phyloP scores from a whole-genome alignment of 2,113 vertebrate genomes.

The Triplophysa tibetana region DNA sequence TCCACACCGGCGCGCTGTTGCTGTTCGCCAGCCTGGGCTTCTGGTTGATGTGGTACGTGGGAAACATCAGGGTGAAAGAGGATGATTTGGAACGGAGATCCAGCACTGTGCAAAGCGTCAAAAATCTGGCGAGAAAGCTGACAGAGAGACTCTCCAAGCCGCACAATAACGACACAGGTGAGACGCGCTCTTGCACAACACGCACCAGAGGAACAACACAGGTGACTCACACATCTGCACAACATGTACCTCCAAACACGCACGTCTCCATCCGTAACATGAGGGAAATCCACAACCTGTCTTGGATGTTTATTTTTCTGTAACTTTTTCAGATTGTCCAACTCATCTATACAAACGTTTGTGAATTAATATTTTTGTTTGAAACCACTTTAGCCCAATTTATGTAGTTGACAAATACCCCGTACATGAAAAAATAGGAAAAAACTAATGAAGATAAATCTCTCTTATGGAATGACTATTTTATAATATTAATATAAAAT shows the following conservation, averaged over 20 bases:
- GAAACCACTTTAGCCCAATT: too few species aligned
- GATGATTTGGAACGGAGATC: neutral
- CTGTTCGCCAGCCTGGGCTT: conserved; percentile 67
- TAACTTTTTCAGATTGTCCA: too few species aligned
- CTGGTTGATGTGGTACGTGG: conserved; percentile 77
- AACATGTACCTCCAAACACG: neutral
- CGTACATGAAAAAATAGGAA: too few species aligned
- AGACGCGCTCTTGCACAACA: neutral
- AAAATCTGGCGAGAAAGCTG: conserved; percentile 61
- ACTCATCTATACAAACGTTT: too few species aligned
- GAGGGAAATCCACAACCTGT: too few species aligned
- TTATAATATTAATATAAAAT: too few species aligned
- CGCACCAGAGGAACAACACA: neutral
- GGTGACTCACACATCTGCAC: neutral
- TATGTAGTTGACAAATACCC: too few species aligned
- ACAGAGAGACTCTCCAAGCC: conserved; percentile 60
- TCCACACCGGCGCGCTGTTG: conserved; percentile 70
- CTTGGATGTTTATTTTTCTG: too few species aligned
- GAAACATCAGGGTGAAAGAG: conserved; percentile 64
- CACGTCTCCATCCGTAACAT: too few species aligned
- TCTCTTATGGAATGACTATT: too few species aligned
- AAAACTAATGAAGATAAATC: too few species aligned
- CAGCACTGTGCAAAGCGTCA: conserved; percentile 50
- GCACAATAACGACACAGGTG: conserved; percentile 12
- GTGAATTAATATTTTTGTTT: too few species aligned